These are phyloP conservation scores for Acholoe squamosa DNA, from an alignment of 2,888 invertebrate species.

Conservation along the genomic window DNA sequence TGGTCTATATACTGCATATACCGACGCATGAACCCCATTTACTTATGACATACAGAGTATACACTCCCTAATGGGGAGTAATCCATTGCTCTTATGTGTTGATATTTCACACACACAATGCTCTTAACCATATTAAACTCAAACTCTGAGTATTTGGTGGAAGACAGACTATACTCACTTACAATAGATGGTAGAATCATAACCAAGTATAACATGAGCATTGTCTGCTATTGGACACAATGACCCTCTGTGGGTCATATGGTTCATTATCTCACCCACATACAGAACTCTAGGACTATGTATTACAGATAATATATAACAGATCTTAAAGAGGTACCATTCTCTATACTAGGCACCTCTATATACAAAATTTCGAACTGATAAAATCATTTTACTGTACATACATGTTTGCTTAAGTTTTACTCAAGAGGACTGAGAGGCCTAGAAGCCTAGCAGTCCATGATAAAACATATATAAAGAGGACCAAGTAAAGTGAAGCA, in stretches of 20 bases:
- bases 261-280: background rate
- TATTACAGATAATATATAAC: background rate
- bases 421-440: background rate
- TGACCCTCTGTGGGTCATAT: background rate
- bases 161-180: background rate
- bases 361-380: background rate
- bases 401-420: background rate
- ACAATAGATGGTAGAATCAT: background rate
- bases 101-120: too few relatives aligned
- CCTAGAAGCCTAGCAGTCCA: background rate
- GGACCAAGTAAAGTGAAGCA: background rate
- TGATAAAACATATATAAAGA: background rate
- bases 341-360: background rate
- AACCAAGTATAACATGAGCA: background rate
- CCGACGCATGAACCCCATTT: too few relatives aligned
- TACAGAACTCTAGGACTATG: background rate
- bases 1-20: too few relatives aligned
- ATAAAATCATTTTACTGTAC: background rate
- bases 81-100: too few relatives aligned
- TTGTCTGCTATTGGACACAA: background rate
- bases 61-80: too few relatives aligned
- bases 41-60: too few relatives aligned
- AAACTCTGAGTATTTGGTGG: constrained; percentile 26
- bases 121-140: background rate
- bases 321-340: background rate